Base-by-base conservation (phyloP, 2,888 invertebrate species). In the Cosmia trapezina region DNA sequence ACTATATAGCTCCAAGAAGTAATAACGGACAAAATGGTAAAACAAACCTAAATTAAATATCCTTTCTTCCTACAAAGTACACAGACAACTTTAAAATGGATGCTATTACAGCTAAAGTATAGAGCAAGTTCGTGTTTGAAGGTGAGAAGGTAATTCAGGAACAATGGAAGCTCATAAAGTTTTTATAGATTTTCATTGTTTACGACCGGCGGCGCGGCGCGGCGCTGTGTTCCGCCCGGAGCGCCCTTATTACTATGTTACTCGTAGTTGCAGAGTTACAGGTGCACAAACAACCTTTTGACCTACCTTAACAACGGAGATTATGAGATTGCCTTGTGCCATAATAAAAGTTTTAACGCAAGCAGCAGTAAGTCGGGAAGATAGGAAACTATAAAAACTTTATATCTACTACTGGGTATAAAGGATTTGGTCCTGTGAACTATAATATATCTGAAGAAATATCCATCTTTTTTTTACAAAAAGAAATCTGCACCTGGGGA, bases 151-250 rank as follows among this genome's bases (percentile, higher is more conserved):
- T 79, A 73, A 79, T 74, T 78, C 76, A 61, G 72, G 75, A 84
- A 87, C 86, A 84, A 81, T 85, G 83, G 83, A 78, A 73, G 81
- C 85, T 85, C 87, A 85, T 88, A 88, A 89, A 88, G 67, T 83
- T 85, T 89, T 89, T 89, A 89, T 88, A 78, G 76, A 76, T 86
- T 87, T 85, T 82, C 81, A 83, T 87, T 86, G 77, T 87, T 88
- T 86, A 89, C 77, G 78, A 67, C 28, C 77, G 78, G 66, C 28
- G 28, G 28, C 53, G 77, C 63, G 60, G 77, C 63, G 60, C 70
- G 7, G 41, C 41, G 41, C 41, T 37, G 7, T 66, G 77, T 79
- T 72, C 77, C 77, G 74, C 72, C 70, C 63, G 63, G 68, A 78
- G 65, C 76, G 71, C 76, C 74, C 74, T 86, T 86, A 86, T 85